phyloP scores from a whole-genome alignment of 2,888 invertebrate species.

The Dynastes hyllus region DNA sequence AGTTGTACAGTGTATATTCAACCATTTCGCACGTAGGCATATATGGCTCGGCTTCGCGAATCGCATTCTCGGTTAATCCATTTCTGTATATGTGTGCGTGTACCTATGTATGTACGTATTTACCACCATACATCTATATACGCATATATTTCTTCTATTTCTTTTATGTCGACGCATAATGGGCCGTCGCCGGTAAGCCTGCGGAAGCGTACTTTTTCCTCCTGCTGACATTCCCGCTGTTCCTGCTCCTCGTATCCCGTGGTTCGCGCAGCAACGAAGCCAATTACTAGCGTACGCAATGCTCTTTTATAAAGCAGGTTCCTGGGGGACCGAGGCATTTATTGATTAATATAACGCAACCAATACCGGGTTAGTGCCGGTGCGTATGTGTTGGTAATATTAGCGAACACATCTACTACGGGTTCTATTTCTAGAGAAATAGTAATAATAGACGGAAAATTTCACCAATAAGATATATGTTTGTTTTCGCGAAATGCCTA shows the following conservation, averaged over 20 bases:
- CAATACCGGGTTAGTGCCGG: slow-evolving; percentile 45
- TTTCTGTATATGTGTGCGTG: not conserved
- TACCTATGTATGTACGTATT: no score
- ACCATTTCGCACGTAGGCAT: no score
- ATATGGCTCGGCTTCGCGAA: no score
- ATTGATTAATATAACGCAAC: slow-evolving; percentile 50
- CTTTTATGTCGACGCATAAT: slow-evolving; percentile 47
- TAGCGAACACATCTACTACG: slow-evolving; percentile 32
- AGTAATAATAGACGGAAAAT: slow-evolving; percentile 28
- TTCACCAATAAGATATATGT: not conserved
- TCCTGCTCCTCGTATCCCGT: slow-evolving; percentile 42
- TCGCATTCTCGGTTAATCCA: slow-evolving; percentile 1
- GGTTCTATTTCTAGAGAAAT: slow-evolving; percentile 36
- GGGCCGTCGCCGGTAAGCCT: slow-evolving; percentile 45
- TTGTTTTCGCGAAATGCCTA: not conserved
- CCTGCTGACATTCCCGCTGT: slow-evolving; percentile 45
- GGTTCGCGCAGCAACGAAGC: slow-evolving; percentile 49
- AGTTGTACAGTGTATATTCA: no score
- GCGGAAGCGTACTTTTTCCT: slow-evolving; percentile 43
- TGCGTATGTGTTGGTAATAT: slow-evolving; percentile 41
- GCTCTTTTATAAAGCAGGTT: slow-evolving; percentile 49
- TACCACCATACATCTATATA: slow-evolving; percentile 17
- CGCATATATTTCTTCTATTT: slow-evolving; percentile 25
- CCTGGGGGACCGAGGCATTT: slow-evolving; percentile 50
- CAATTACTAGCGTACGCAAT: slow-evolving; percentile 52